phyloP scores from a whole-genome alignment of 2,113 vertebrate genomes.

The Cacatua alba region DNA sequence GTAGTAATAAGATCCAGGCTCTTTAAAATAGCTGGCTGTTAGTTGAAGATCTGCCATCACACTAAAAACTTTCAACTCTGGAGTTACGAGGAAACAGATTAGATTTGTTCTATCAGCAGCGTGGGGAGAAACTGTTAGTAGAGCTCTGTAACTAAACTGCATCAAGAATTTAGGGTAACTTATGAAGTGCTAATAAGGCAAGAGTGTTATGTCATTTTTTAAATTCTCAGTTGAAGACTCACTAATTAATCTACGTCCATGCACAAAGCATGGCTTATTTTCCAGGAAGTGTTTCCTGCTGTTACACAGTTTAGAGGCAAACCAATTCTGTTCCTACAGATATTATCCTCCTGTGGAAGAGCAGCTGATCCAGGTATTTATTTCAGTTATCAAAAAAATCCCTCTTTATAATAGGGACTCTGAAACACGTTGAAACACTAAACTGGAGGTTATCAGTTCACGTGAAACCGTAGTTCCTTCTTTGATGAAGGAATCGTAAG shows the following conservation, averaged over 20 bases:
- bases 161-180: background rate
- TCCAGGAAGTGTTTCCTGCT: background rate
- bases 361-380: background rate
- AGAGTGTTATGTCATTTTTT: background rate
- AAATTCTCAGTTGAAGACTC: background rate
- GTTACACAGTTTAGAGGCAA: background rate
- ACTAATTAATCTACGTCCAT: background rate
- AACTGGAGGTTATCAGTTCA: background rate
- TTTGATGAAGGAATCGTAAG: background rate
- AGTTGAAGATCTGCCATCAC: conserved; percentile 41
- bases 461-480: background rate
- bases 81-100: conserved; percentile 33
- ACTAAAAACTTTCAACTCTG: conserved; percentile 35
- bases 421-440: background rate
- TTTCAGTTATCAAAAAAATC: background rate
- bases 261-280: background rate
- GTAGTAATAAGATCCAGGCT: conserved; percentile 58
- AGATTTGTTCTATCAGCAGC: conserved; percentile 5
- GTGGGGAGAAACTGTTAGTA: background rate
- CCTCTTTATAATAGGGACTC: background rate
- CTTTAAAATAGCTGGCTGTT: conserved; percentile 42
- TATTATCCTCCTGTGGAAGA: background rate
- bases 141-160: background rate
- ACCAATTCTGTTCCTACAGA: background rate
- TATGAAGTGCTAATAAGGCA: conserved; percentile 14